Conservation (phyloP, 30 jellyfish, hydroid and myxozoan species). For the Aurelia aurita complex sp. Pacific region DNA sequence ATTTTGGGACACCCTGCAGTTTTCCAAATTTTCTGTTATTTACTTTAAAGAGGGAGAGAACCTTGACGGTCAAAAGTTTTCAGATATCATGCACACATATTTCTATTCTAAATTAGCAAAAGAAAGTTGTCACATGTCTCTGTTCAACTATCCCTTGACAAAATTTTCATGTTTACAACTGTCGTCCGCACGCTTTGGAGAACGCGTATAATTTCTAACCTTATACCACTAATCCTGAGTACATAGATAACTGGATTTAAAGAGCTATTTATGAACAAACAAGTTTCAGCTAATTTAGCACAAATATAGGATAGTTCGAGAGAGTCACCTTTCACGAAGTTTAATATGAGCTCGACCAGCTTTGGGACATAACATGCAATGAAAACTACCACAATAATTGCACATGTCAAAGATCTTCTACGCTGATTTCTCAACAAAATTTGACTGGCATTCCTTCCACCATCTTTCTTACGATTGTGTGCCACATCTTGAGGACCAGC, state of each 20-base stretch:
- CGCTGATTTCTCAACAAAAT: conserved; percentile 11
- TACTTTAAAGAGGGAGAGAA: too few relatives aligned
- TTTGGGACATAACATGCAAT: conserved; percentile 27
- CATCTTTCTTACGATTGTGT: not conserved
- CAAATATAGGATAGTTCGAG: not conserved
- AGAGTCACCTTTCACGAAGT: not conserved
- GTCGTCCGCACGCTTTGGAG: too few relatives aligned
- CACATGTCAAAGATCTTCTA: conserved; percentile 2
- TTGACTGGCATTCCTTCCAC: not conserved
- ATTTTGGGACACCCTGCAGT: too few relatives aligned
- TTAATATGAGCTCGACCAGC: not conserved
- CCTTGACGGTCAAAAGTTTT: too few relatives aligned
- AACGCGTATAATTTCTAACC: not conserved
- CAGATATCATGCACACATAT: too few relatives aligned
- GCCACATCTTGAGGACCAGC: not conserved
- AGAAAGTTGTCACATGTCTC: too few relatives aligned
- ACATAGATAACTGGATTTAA: conserved; percentile 29
- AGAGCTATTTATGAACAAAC: conserved; percentile 27
- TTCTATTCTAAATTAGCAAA: too few relatives aligned
- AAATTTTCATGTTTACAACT: too few relatives aligned
- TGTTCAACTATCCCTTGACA: too few relatives aligned
- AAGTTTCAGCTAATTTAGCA: conserved; percentile 16
- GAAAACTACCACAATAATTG: not conserved
- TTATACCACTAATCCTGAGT: not conserved
- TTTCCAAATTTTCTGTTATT: too few relatives aligned